phyloP scores from a whole-genome alignment of 2,888 invertebrate species.

The Eupithecia inturbata region DNA sequence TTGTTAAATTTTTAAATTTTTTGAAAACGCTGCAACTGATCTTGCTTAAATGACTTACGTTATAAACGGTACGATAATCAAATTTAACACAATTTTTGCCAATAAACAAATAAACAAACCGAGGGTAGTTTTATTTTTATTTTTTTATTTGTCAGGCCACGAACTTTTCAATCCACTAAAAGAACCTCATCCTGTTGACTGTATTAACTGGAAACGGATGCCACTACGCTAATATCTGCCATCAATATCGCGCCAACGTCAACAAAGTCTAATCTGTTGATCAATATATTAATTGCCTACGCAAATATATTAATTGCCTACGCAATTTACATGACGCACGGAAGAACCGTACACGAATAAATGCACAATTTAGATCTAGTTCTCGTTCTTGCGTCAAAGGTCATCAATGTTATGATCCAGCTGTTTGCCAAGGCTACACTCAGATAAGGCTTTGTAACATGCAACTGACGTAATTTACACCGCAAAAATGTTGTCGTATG shows the following conservation, averaged over 20 bases:
- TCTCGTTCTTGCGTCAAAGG: slow-evolving; percentile 1
- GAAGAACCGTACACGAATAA: neutral
- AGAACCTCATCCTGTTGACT: too few species aligned
- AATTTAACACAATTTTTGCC: neutral
- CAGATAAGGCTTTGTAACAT: slow-evolving; percentile 8
- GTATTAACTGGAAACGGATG: neutral
- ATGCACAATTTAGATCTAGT: slow-evolving; percentile 4
- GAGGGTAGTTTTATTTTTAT: neutral
- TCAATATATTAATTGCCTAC: neutral
- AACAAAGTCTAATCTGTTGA: neutral
- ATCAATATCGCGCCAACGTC: neutral
- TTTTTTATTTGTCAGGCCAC: neutral
- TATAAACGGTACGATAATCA: neutral
- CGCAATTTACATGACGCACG: slow-evolving; percentile 6
- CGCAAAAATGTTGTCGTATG: slow-evolving; percentile 15
- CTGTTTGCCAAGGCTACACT: slow-evolving; percentile 6
- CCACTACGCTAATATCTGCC: neutral
- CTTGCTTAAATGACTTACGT: neutral
- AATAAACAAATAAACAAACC: neutral
- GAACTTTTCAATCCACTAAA: neutral
- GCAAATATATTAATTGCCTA: neutral
- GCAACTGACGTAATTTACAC: slow-evolving; percentile 32
- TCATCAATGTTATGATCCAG: slow-evolving; percentile 14
- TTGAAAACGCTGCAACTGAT: neutral
- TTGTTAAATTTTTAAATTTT: neutral